Base-by-base conservation (phyloP, 2,113 vertebrate species). In the Aptenodytes patagonicus region DNA sequence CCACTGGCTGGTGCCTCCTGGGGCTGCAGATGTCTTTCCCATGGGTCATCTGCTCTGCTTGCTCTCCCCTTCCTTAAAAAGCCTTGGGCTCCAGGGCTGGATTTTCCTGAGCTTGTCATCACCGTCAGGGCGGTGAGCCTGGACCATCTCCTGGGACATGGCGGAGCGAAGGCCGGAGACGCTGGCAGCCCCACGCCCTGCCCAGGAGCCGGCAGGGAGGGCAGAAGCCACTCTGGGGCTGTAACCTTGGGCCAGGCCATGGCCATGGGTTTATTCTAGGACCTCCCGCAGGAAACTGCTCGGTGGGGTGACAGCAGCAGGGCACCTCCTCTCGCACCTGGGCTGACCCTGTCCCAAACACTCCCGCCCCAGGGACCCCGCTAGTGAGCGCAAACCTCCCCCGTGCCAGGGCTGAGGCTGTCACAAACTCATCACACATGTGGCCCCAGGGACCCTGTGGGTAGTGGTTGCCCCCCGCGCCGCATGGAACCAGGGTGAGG, bases 1-100 rank as follows among this genome's bases (percentile, higher is more conserved):
- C 1, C 0, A 1, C 38, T 13, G 51, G 34, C 81, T 0, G 0
- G 25, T 49, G 38, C 62, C 49, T 65, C 14, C 25, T 1, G 0
- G 46, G 38, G 46, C 73, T 54, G 57, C 18, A 16, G 34, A 6
- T 52, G 18, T 49, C 82, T 75, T 79, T 87, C 29, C 54, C 29
- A 1, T 57, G 81, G 93, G 32, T 89, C 76, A 54, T 20, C 8
- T 2, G 0, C 58, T n/a, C 34, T 0, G 1, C 55, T 84, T 5
- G 0, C 61, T 20, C 29, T 89, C n/a, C n/a, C 72, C 54, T 97
- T 87, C 92, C 95, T 96, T 96, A 93, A 95, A 96, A 97, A 96
- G 88, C 80, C 81, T 90, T 49, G 60, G 55, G 38, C 68, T 58
- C 15, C 57, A 11, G 73, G 72, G 55, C 54, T 69, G 55, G 7